phyloP scores from a whole-genome alignment of 2,113 vertebrate species.

The Takifugu bimaculatus region DNA sequence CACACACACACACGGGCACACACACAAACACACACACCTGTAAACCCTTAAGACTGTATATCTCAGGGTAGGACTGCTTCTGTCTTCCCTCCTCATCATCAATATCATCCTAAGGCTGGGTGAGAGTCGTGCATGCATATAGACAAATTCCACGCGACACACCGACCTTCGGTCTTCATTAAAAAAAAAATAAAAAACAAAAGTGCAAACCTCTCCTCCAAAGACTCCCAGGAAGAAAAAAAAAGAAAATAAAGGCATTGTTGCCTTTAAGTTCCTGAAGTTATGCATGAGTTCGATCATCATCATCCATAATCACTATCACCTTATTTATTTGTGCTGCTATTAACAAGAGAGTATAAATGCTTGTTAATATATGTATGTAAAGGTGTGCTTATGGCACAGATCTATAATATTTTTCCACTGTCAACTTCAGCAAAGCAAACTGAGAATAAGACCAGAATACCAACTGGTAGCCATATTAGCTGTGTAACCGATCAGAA shows the following conservation, averaged over 20 bases:
- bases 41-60: no score
- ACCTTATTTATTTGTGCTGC: conserved; percentile 18
- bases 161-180: conserved; percentile 23
- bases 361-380: conserved; percentile 5
- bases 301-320: conserved; percentile 8
- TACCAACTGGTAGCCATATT: conserved; percentile 7
- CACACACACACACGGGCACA: no score
- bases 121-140: no score
- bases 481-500: not conserved
- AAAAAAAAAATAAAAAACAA: conserved; percentile 54
- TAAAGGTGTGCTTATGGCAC: conserved; percentile 5
- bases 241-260: conserved; percentile 30
- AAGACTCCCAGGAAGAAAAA: conserved; percentile 45
- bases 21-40: no score
- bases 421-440: not conserved
- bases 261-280: conserved; percentile 37
- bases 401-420: not conserved
- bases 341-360: not conserved
- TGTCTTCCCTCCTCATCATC: no score
- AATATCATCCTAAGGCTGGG: no score
- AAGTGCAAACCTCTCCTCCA: conserved; percentile 64
- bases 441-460: conserved; percentile 17
- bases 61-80: no score
- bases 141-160: conserved; percentile 26
- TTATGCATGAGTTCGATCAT: not conserved